phyloP scores from a whole-genome alignment of 1,140 invertebrate species.

The Panagrolaimus sp. region DNA sequence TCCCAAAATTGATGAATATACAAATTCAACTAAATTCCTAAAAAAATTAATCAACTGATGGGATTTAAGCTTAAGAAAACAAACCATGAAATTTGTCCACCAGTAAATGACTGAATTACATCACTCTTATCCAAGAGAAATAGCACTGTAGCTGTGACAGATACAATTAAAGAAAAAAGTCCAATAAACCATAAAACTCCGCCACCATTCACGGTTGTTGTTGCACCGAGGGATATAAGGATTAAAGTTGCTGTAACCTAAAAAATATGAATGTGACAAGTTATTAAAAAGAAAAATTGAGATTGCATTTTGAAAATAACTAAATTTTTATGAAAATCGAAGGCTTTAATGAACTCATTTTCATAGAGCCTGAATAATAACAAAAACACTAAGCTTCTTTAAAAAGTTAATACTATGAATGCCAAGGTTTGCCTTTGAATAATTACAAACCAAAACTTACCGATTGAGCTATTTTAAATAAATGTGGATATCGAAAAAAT shows the following conservation, averaged over 20 bases:
- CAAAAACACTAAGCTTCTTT: too few species aligned
- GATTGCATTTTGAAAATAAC: too few species aligned
- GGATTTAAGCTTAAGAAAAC: too few species aligned
- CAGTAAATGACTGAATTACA: background rate
- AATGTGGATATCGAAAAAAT: constrained; percentile 6
- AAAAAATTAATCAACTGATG: too few species aligned
- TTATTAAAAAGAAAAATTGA: too few species aligned
- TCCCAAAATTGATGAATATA: background rate
- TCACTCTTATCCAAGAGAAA: background rate
- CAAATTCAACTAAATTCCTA: background rate
- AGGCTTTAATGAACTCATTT: too few species aligned
- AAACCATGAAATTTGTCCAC: background rate
- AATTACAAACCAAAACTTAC: too few species aligned
- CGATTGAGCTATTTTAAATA: background rate
- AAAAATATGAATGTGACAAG: background rate
- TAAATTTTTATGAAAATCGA: too few species aligned
- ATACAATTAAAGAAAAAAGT: background rate
- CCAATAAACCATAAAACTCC: background rate
- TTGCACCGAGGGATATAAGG: background rate
- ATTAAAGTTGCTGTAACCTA: background rate
- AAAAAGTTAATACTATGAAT: too few species aligned
- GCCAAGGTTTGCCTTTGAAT: too few species aligned
- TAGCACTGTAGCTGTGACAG: background rate
- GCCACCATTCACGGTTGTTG: background rate
- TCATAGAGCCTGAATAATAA: too few species aligned